Evolutionary conservation across 2,888 invertebrate species (phyloP).

Genomic region (Pristionchus japonicus): DNA sequence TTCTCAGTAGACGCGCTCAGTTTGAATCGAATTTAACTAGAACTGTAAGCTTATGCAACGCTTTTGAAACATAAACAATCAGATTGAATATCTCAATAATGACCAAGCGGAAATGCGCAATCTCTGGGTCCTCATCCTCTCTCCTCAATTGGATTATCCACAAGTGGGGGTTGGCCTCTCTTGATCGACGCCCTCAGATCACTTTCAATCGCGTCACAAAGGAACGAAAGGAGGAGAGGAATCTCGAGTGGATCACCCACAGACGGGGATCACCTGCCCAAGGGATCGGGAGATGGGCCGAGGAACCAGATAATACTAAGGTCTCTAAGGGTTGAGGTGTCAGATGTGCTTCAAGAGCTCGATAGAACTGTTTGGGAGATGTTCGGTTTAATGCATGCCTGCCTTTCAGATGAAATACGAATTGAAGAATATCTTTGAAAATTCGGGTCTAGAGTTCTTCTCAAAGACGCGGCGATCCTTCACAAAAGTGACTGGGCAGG

Average conservation of each 20-base stretch:
- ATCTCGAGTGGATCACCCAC: slow-evolving; percentile 43
- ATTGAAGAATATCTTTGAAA: too few relatives aligned
- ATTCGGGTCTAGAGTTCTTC: too few relatives aligned
- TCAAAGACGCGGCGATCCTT: too few relatives aligned
- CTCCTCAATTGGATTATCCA: slow-evolving; percentile 52
- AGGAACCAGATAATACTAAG: too few relatives aligned
- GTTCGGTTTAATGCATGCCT: background rate
- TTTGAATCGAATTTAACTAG: background rate
- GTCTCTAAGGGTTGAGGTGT: too few relatives aligned
- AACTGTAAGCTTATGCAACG: too few relatives aligned
- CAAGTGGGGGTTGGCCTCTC: slow-evolving; percentile 49
- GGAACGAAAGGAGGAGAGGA: background rate
- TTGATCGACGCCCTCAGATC: slow-evolving; percentile 27
- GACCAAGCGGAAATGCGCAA: slow-evolving; percentile 7
- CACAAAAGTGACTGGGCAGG: background rate
- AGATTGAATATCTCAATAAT: too few relatives aligned
- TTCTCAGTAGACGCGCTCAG: too few relatives aligned
- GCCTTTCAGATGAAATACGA: too few relatives aligned
- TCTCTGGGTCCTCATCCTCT: slow-evolving; percentile 48
- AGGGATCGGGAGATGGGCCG: background rate
- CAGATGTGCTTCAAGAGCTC: background rate
- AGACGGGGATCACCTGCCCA: background rate
- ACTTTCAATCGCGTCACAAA: slow-evolving; percentile 17
- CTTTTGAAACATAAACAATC: background rate
- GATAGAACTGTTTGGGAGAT: background rate